Evolutionary conservation across 2,113 vertebrate species (phyloP), one percentile per base, ranked within the genome.

Genomic region (Apus apus): DNA sequence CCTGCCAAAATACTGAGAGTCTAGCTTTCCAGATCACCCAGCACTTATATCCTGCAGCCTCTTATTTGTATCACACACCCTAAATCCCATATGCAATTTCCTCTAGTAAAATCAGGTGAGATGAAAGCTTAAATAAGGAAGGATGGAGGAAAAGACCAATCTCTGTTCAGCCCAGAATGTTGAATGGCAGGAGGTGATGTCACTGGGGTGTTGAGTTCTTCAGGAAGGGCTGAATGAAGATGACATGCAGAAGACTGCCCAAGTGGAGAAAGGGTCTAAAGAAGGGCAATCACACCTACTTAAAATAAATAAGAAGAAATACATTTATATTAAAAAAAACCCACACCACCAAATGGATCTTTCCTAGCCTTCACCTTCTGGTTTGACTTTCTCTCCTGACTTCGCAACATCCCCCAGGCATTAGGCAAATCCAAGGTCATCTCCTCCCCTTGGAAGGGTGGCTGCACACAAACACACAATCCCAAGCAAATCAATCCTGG

Each of bases 321-420:
- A 51, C n/a, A n/a, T n/a, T n/a, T 43, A 45, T 8, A 36, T 4
- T 15, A 38, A 40, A 36, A 40, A 36, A 45, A 45, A 15, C 25
- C 15, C 25, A 30, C 17, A 30, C 4, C 34, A 15, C 1, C 1
- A 51, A 51, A 51, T 51, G 50, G 12, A 51, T 29, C 29, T 43
- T 75, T 71, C 57, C 53, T 15, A 71, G 56, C 29, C 27, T 79
- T 71, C 72, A 43, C 32, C 13, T 79, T 65, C 61, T 32, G 29
- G 21, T 34, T 9, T 70, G 62, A 51, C 46, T 66, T 79, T 50
- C 43, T 70, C n/a, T 3, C 15, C 32, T 9, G 7, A 23, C 29
- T 32, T 66, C 57, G 67, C 51, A 86, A 11, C 0, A 0, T 15
- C 16, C 40, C 6, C 29, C 2, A 0, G 4, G 11, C 0, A 0